Base-by-base conservation (phyloP, 1,140 invertebrate genomes). In the Drosophila varians region DNA sequence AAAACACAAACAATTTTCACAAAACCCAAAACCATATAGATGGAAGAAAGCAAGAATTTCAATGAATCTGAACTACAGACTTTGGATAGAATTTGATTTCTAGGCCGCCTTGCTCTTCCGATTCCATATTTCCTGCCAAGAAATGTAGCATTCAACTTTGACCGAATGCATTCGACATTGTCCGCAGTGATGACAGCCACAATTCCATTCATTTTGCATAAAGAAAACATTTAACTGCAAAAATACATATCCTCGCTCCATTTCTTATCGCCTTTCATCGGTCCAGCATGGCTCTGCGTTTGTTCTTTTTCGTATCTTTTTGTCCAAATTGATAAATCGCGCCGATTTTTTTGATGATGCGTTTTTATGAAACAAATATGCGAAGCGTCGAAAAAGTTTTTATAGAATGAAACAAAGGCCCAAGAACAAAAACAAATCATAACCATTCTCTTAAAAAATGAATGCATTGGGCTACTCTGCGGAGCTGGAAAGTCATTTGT, bases 401-500 rank as follows among this genome's bases (percentile, higher is more conserved):
- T 31, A 57, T 55, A 62, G 38, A 77, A 60, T 60, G 31, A 56
- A 68, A 38, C 51, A 53, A 28, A 45, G 21, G 6, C 18, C 21
- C 64, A 52, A 61, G 36, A 19, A n/a, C 40, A 26, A 69, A 68
- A 52, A 28, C 6, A 11, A 49, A 26, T 38, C 7, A 47, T 14
- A 56, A 31, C 56, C 53, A 71, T 46, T 57, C 56, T 49, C 57
- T 76, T 79, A 79, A 79, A 80, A 80, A 80, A 56, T 71, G 42
- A 79, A 53, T 80, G 65, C 16, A 38, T 42, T 47, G 49, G 49
- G 16, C 36, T 11, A 45, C 53, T 21, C 38, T 74, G 61, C 72
- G 70, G 65, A 76, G 72, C 72, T 72, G 52, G 77, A 55, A 71
- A 77, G 53, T 65, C 49, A 76, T 71, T 77, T 80, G 72, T 82